Evolutionary conservation across 2,797 vertebrate species (phyloP), one percentile per base, ranked within the genome.

Genomic region (Dicrostonyx torquatus): DNA sequence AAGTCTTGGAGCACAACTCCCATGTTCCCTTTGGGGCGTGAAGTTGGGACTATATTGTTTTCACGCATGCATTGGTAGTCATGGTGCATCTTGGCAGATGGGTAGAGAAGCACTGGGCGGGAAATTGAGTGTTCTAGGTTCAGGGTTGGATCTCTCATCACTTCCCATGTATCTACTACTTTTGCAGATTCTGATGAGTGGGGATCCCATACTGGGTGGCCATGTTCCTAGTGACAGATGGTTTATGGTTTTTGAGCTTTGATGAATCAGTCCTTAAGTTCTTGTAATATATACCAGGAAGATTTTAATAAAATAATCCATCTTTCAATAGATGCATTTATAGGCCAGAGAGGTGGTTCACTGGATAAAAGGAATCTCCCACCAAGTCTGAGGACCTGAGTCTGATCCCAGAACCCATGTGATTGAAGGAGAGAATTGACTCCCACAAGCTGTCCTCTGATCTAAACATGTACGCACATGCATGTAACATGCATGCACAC

Each of bases 271-370:
- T 94, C 80, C 84, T 75, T 73, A 93, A 86, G 55, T 84, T 87
- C 55, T 96, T 55, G 5, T 73, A 83, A 86, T 34, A 43, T 50
- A 64, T 13, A 22, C 40, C 76, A 68, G 76, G n/a, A 17, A 31
- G 7, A n/a, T 64, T 89, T 64, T 85, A 82, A 87, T 84, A 45
- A 64, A 82, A 83, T 0, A 90, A 85, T 66, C 18, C 37, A 79
- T 37, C 50, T 93, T 95, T 94, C 43, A 80, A 88, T 84, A 64
- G 76, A 82, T 68, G 7, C 6, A 87, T 78, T 91, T 55, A 73
- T 31, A 14, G 66, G 24, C 24, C 50, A 64, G n/a, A 72, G 84
- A 87, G n/a, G 20, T 87, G 84, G 48, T 50, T 87, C 45, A 26
- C n/a, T 70, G 43, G 11, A 43, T 68, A 85, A 84, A 84, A 85